phyloP scores from a whole-genome alignment of 2,797 vertebrate species.

The Sciurus carolinensis region DNA sequence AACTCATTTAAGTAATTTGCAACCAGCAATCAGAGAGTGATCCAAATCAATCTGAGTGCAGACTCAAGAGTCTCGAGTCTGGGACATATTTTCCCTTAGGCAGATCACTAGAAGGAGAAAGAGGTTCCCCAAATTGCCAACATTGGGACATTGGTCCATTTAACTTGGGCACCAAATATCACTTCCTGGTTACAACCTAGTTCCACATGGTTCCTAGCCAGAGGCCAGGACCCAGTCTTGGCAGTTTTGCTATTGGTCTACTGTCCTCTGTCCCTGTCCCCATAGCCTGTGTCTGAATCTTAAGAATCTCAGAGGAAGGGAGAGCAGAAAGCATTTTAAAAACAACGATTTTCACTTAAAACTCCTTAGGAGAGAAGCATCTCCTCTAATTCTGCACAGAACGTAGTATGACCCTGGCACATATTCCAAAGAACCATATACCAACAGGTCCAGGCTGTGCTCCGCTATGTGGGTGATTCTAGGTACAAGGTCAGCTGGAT shows the following conservation, averaged over 20 bases:
- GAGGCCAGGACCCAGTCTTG: neutral
- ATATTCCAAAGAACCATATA: constrained; percentile 29
- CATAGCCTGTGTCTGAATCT: neutral
- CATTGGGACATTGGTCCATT: neutral
- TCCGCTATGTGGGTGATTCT: neutral
- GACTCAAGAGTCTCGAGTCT: neutral
- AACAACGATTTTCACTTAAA: constrained; percentile 12
- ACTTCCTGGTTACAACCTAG: neutral
- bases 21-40: neutral
- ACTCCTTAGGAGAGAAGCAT: neutral
- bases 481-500: neutral
- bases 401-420: neutral
- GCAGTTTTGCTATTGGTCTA: neutral
- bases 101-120: neutral
- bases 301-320: neutral
- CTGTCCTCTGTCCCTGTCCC: neutral
- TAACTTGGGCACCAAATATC: neutral
- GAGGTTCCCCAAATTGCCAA: neutral
- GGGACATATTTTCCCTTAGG: neutral
- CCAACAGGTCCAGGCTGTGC: neutral
- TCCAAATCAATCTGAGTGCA: neutral
- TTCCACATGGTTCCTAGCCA: neutral
- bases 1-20: neutral
- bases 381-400: neutral
- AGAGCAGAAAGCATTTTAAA: neutral